Base-by-base conservation (phyloP, 2,113 vertebrate species). In the Mormyrus lacerda region DNA sequence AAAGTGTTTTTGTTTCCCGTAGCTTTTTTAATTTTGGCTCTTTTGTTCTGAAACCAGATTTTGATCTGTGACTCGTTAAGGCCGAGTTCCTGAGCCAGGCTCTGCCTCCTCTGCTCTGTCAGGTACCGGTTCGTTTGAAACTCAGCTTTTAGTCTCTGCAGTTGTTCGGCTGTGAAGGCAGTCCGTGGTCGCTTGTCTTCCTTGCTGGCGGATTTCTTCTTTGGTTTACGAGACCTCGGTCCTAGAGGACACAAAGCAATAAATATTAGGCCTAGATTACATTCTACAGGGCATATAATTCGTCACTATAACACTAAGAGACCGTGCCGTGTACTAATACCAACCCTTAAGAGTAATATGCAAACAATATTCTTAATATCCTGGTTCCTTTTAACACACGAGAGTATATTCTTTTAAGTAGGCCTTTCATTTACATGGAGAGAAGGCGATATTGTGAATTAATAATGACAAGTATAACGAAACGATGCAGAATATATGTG, bases 21-120 rank as follows among this genome's bases (percentile, higher is more conserved):
- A 24, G 96, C 95, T 90, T 98, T 98, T 94, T 98, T 98, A 91
- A 98, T 97, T 91, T 98, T 98, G 90, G 97, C 97, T 7, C 97
- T 93, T 89, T 98, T 98, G 95, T 98, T 98, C 94, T 98, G 97
- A 90, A 98, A 98, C 97, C 97, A 98, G 91, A 98, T 98, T 92
- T 98, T 98, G 92, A 98, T 97, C 93, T 98, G 97, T 0, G 97
- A 97, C 92, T 98, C 97, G 61, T 97, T 98, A 89, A 98, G 97
- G 84, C 95, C 95, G 0, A 98, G 97, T 65, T 97, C 97, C 89
- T 94, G 94, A 0, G 97, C 97, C 91, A 98, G 94, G 82, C 94
- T 95, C 93, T 97, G 97, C 44, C 97, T 92, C 90, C 97, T 92
- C 92, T 97, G 96, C 91, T 98, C 97, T 0, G 97, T 98, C 93